A percentile compares a stretch with the other conserved stretches of the same genome.
Conservation (phyloP, 1,140 invertebrate species). For the Heliconius eleuchia region DNA sequence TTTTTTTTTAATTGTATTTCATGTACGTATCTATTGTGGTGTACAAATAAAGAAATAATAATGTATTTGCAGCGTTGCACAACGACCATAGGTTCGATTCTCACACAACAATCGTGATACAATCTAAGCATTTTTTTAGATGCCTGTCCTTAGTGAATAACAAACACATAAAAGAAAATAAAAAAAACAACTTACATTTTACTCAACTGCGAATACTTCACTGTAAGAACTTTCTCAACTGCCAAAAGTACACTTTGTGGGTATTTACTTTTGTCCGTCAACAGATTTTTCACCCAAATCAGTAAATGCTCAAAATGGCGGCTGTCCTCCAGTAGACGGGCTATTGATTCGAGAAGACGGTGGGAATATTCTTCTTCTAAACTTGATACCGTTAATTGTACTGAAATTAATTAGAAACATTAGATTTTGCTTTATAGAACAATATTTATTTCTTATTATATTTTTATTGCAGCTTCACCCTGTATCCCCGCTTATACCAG, state of each 20-base stretch:
- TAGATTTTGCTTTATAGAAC: too few species aligned
- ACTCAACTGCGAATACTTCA: conserved; percentile 90
- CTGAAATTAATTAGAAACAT: conserved; percentile 70
- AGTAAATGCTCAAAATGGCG: conserved; percentile 94
- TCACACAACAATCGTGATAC: too few species aligned
- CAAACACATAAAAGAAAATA: too few species aligned
- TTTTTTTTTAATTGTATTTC: too few species aligned
- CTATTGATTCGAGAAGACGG: conserved; percentile 87
- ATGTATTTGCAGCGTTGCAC: too few species aligned
- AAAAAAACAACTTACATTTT: conserved; percentile 89
- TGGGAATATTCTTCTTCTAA: conserved; percentile 90
- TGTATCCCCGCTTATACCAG: neutral
- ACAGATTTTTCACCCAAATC: conserved; percentile 87
- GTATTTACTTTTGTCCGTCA: conserved; percentile 83
- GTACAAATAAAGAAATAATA: too few species aligned
- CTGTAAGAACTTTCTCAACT: conserved; percentile 90
- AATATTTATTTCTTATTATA: neutral
- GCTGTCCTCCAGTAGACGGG: conserved; percentile 87
- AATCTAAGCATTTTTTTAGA: too few species aligned
- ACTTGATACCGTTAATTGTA: conserved; percentile 86
- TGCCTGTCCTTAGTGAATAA: too few species aligned
- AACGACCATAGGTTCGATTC: too few species aligned
- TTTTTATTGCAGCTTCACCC: neutral
- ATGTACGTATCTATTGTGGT: too few species aligned
- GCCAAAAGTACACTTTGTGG: conserved; percentile 85